These are phyloP conservation scores for Sinocyclocheilus maitianheensis DNA, from an alignment of 2,113 vertebrate genomes.

Conservation along the genomic window DNA sequence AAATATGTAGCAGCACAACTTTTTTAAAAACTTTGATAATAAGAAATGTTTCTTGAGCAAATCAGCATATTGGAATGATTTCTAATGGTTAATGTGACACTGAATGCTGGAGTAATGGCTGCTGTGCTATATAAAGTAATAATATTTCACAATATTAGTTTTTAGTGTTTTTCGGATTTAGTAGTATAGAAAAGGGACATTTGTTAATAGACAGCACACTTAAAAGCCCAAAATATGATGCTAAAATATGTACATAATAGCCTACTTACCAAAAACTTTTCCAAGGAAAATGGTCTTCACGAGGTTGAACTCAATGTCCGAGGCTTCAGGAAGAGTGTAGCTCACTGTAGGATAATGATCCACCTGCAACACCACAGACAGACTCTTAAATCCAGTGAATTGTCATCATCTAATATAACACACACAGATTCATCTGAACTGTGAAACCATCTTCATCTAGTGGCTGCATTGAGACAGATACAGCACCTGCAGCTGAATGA, in stretches of 20 bases:
- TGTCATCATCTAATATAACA: not conserved
- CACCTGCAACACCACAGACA: constrained; percentile 74
- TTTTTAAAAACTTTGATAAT: no score
- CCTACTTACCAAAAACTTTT: constrained; percentile 90
- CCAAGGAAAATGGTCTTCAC: constrained; percentile 95
- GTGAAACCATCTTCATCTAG: not conserved
- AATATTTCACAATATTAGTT: no score
- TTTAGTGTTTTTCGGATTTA: no score
- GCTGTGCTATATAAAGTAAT: no score
- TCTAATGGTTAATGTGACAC: no score
- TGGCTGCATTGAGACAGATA: not conserved
- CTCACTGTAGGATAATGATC: constrained; percentile 89
- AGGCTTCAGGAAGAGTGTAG: constrained; percentile 82
- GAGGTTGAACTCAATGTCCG: constrained; percentile 86
- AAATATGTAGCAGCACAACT: no score
- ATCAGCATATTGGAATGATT: no score
- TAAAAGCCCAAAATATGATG: not conserved
- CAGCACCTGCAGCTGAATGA: constrained; percentile 82
- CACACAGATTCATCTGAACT: not conserved
- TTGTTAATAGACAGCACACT: not conserved
- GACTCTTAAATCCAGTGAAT: not conserved
- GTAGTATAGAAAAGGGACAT: not conserved
- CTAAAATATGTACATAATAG: not conserved
- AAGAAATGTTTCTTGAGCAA: no score
- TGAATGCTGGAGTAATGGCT: no score